These are phyloP conservation scores for Holacanthella duospinosa DNA, from an alignment of 2,888 invertebrate genomes.

Conservation along the genomic window DNA sequence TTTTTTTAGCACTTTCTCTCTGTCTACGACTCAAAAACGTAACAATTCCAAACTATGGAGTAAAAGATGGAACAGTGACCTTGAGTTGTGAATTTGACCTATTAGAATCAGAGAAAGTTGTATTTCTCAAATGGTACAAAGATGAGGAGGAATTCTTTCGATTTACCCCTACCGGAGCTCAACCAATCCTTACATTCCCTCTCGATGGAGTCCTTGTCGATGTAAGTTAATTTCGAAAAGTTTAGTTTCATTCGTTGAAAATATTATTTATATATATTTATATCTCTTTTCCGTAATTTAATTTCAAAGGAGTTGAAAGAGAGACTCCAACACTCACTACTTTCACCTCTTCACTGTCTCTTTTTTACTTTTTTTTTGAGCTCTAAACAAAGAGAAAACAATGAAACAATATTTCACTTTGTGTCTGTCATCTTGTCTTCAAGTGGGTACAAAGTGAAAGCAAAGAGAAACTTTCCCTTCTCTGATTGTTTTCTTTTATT, in stretches of 20 bases:
- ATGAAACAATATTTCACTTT: slow-evolving; percentile 1
- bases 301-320: neutral
- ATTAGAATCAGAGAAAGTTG: neutral
- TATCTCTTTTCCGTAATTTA: too few species aligned
- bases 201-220: slow-evolving; percentile 7
- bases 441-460: neutral
- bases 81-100: slow-evolving; percentile 5
- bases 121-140: slow-evolving; percentile 9
- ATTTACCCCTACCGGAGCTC: neutral
- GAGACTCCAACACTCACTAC: neutral
- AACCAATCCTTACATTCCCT: slow-evolving; percentile 6
- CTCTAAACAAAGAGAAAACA: too few species aligned
- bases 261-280: too few species aligned
- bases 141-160: slow-evolving; percentile 9
- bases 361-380: too few species aligned
- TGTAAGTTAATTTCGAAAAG: slow-evolving; percentile 10
- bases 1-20: neutral
- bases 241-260: neutral
- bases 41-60: slow-evolving; percentile 7
- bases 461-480: neutral
- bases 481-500: slow-evolving; percentile 3
- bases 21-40: neutral
- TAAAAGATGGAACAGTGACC: neutral
- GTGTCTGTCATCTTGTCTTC: neutral
- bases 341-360: neutral